Base-by-base conservation (phyloP, 1,140 invertebrate genomes). In the Drosophila watanabei region DNA sequence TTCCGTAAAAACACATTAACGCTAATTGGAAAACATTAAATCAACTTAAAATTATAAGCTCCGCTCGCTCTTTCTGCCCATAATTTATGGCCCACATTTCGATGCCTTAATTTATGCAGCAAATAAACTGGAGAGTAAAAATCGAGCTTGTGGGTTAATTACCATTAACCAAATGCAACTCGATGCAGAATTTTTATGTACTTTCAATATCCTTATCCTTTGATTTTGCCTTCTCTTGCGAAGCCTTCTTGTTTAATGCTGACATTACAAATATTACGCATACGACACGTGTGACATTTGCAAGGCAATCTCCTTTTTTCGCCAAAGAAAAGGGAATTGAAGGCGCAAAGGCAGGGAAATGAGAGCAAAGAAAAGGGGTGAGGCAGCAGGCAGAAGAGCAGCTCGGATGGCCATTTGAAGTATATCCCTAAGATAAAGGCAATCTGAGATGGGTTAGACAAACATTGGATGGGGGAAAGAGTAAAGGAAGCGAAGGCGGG, bases 351-450 rank as follows among this genome's bases (percentile, higher is more conserved):
- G 1, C 18, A 24, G 18, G 18, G 33, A 54, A n/a, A 16, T 13
- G 16, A 24, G 46, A 18, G 30, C 51, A n/a, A n/a, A 18, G 28
- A 16, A 52, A 52, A 52, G 49, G 49, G 49, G 28, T 30, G 28
- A 4, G 2, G 30, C 3, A 4, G n/a, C 14, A 39, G 13, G 14
- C 8, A 13, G 37, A 24, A 28, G 37, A 52, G 28, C 46, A 64
- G 63, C 43, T 64, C 45, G 28, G 54, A 81, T 75, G 71, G 70
- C 70, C 70, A 73, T 73, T 73, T 73, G 68, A 73, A 73, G 70
- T 73, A 73, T 61, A 73, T 61, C 69, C 71, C 54, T 37, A 73
- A 75, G 69, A 73, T 73, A 75, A 73, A 61, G 71, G 71, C 71
- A 75, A 75, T 75, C 71, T 51, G 71, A 75, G 71, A 61, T 75